Evolutionary conservation across 2,888 invertebrate genomes (phyloP).

Genomic region (Imbricaverruca yamaguchii): DNA sequence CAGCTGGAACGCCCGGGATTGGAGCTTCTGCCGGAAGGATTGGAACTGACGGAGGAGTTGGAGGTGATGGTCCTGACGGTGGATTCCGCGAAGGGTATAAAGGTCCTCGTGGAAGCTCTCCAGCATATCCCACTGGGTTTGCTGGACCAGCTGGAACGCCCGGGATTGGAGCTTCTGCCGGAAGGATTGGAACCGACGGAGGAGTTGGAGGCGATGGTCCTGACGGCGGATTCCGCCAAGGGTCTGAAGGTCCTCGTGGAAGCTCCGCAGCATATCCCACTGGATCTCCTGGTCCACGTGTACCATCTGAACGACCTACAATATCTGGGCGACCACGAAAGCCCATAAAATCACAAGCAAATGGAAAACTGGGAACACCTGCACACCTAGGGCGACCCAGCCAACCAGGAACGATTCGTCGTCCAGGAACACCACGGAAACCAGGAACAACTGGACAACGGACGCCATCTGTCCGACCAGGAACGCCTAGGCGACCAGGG

Average conservation of each 20-base stretch:
- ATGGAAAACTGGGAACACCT: too few species aligned
- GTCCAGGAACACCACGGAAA: too few species aligned
- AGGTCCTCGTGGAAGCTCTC: not conserved
- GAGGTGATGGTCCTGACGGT: conserved; percentile 24
- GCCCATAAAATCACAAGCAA: too few species aligned
- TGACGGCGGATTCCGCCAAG: not conserved
- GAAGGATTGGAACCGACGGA: not conserved
- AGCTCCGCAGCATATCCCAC: not conserved
- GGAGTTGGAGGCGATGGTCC: not conserved
- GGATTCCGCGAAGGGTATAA: conserved; percentile 22
- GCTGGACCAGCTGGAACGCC: conserved; percentile 21
- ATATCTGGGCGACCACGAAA: too few species aligned
- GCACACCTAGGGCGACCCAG: too few species aligned
- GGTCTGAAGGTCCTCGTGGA: not conserved
- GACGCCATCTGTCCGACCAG: not conserved
- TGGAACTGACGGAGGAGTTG: conserved; percentile 5
- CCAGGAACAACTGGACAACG: not conserved
- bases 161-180: too few species aligned
- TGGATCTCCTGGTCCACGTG: not conserved
- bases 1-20: not conserved
- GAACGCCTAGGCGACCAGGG: not conserved
- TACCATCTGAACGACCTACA: not conserved
- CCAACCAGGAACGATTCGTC: too few species aligned
- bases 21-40: not conserved
- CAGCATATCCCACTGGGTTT: not conserved